These are phyloP conservation scores for Ptychoptera albimana DNA, from an alignment of 2,888 invertebrate genomes.

Conservation along the genomic window DNA sequence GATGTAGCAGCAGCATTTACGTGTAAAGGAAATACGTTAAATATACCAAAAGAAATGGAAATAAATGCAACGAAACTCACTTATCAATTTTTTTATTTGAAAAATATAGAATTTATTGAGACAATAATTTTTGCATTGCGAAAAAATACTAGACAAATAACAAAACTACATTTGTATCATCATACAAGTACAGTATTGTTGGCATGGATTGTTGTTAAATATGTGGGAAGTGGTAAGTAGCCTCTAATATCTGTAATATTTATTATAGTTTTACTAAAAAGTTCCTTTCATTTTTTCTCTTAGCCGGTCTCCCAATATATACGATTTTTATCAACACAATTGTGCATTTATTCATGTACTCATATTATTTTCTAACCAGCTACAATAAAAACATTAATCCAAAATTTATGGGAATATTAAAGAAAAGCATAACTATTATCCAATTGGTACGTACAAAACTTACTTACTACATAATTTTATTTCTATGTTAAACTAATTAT, in stretches of 20 bases:
- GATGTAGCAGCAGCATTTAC: no score
- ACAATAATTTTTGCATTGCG: slow-evolving; percentile 55
- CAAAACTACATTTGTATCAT: slow-evolving; percentile 58
- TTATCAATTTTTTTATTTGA: no score
- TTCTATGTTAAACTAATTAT: not conserved
- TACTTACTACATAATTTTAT: not conserved
- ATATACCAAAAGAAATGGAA: no score
- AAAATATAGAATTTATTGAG: slow-evolving; percentile 48
- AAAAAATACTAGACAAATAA: slow-evolving; percentile 53
- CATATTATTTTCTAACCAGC: slow-evolving; percentile 50
- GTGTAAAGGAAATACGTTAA: no score
- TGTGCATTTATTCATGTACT: slow-evolving; percentile 63
- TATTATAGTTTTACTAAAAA: not conserved
- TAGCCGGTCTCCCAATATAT: slow-evolving; percentile 51
- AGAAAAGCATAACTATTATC: slow-evolving; percentile 41
- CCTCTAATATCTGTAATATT: not conserved
- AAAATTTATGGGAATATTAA: slow-evolving; percentile 38
- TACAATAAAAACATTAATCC: slow-evolving; percentile 39
- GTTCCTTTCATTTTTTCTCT: slow-evolving; percentile 11
- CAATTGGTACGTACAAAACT: slow-evolving; percentile 41
- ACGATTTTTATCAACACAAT: slow-evolving; percentile 46
- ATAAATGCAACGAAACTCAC: not conserved
- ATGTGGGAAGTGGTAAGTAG: slow-evolving; percentile 41
- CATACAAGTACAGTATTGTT: slow-evolving; percentile 44
- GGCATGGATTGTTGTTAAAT: slow-evolving; percentile 44